phyloP scores from a whole-genome alignment of 2,113 vertebrate genomes.

The Ammodytes dubius region DNA sequence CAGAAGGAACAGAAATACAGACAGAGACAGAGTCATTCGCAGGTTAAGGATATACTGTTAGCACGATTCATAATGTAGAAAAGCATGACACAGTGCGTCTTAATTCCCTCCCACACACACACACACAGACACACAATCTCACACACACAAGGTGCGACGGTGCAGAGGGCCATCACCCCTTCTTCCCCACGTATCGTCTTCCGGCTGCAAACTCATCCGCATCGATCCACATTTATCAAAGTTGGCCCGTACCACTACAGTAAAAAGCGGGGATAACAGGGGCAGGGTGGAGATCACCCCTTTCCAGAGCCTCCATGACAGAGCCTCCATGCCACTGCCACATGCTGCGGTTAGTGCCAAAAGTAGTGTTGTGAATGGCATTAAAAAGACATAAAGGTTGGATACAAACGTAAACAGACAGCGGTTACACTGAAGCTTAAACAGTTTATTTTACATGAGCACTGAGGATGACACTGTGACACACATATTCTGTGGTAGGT shows the following conservation, averaged over 20 bases:
- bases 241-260: constrained; percentile 74
- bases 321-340: constrained; percentile 7
- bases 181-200: constrained; percentile 55
- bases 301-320: constrained; percentile 40
- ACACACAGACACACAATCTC: constrained; percentile 32
- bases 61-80: constrained; percentile 45
- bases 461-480: neutral
- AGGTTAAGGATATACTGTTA: constrained; percentile 54
- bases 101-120: constrained; percentile 52
- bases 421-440: neutral
- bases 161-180: constrained; percentile 51
- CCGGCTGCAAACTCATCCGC: constrained; percentile 76
- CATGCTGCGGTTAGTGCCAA: neutral
- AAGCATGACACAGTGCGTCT: constrained; percentile 57
- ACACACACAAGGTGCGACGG: constrained; percentile 27
- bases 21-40: constrained; percentile 35
- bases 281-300: constrained; percentile 51
- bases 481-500: constrained; percentile 24
- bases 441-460: constrained; percentile 2
- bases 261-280: constrained; percentile 36
- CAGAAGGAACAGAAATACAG: constrained; percentile 20
- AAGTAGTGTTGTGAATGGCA: constrained; percentile 4
- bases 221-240: constrained; percentile 79
- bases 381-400: constrained; percentile 16
- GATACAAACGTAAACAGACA: neutral